Percentiles rank a stretch among this genome's conserved stretches.
Evolutionary conservation across 2,888 invertebrate species (phyloP).

Genomic region (Micropterix aruncella): DNA sequence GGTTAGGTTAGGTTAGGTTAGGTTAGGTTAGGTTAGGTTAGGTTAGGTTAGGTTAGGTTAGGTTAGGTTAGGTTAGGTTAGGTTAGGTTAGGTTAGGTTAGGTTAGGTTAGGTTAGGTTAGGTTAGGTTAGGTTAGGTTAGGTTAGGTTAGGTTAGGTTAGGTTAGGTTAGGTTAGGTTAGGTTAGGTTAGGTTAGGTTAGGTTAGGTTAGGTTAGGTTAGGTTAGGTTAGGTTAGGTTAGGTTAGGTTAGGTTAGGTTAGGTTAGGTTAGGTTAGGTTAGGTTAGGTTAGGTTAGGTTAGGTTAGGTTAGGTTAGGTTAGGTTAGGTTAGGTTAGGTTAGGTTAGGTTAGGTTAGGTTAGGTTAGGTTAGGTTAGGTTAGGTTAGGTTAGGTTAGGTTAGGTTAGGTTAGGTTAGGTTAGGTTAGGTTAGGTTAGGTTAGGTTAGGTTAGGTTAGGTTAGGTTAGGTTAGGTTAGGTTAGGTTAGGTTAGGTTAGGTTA

Average conservation of each 20-base stretch:
- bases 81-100: conserved; percentile 13
- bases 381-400: neutral
- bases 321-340: conserved; percentile 4
- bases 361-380: neutral
- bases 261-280: conserved; percentile 11
- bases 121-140: conserved; percentile 9
- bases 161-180: conserved; percentile 9
- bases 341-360: conserved; percentile 4
- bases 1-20: conserved; percentile 8
- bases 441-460: neutral
- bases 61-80: conserved; percentile 11
- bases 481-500: neutral
- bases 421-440: neutral
- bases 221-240: conserved; percentile 12
- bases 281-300: conserved; percentile 14
- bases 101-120: conserved; percentile 10
- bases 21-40: conserved; percentile 9
- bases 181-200: conserved; percentile 9
- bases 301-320: conserved; percentile 11
- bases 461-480: neutral
- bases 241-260: conserved; percentile 13
- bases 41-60: conserved; percentile 13
- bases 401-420: conserved; percentile 2
- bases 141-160: conserved; percentile 8
- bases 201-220: conserved; percentile 9